phyloP scores from a whole-genome alignment of 2,797 vertebrate genomes.

The Synanceia verrucosa region DNA sequence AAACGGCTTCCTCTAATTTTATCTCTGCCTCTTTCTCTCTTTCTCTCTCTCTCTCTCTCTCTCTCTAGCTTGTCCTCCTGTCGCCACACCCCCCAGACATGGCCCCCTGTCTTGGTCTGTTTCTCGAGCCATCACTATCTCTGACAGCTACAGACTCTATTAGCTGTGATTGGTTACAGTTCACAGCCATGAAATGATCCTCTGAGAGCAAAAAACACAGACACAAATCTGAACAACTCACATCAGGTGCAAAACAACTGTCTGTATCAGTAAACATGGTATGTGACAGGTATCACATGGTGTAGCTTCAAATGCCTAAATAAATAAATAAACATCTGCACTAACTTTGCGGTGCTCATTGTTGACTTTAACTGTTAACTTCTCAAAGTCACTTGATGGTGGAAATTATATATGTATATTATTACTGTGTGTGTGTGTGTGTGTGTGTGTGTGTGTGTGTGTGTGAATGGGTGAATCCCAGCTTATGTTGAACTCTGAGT shows the following conservation, averaged over 20 bases:
- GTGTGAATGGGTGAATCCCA: no score
- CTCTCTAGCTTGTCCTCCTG: conserved; percentile 18
- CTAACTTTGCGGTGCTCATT: conserved; percentile 3
- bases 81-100: neutral
- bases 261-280: conserved; percentile 20
- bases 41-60: neutral
- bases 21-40: conserved; percentile 33
- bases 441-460: no score
- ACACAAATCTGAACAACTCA: conserved; percentile 17
- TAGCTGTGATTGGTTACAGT: conserved; percentile 73
- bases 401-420: neutral
- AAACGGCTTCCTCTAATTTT: conserved; percentile 57
- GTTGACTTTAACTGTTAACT: conserved; percentile 29
- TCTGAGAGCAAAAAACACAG: neutral
- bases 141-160: conserved; percentile 69
- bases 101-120: conserved; percentile 13
- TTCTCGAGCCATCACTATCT: conserved; percentile 34
- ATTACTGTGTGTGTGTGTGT: no score
- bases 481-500: no score
- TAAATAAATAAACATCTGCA: conserved; percentile 25
- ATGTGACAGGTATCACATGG: conserved; percentile 30
- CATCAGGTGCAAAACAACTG: conserved; percentile 32
- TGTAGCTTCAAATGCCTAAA: conserved; percentile 15
- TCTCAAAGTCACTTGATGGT: conserved; percentile 1
- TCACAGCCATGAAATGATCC: conserved; percentile 72